Base-by-base conservation (phyloP, 2,113 vertebrate genomes). In the Butorides virescens region DNA sequence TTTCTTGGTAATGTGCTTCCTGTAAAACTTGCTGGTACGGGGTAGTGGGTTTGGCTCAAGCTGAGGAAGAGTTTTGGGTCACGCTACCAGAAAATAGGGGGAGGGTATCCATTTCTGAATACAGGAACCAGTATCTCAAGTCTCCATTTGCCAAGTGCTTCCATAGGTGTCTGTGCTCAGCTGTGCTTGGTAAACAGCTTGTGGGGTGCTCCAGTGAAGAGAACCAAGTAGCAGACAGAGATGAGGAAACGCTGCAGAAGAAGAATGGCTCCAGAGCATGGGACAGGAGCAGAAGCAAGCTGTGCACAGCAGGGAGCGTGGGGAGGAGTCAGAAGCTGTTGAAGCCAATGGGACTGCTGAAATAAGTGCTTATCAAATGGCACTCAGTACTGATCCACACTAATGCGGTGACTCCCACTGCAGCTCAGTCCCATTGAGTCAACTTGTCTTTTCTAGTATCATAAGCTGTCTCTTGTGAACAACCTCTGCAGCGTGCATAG, bases 131-230 rank as follows among this genome's bases (percentile, higher is more conserved):
- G 30, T 53, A 53, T 49, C 17, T 17, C 16, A 20, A 12, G 25
- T 76, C 39, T 86, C 25, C 3, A 0, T 79, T 50, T 92, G 36
- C 30, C 0, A 3, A 22, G 34, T 2, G 3, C 17, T 73, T 70
- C 32, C 49, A 29, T 53, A 58, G 67, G 29, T 58, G 30, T 29
- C 50, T 1, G 4, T 61, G 78, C 70, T 58, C 23, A 26, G 23
- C 37, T 88, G 47, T 86, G 70, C 56, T 90, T 56, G 55, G 25
- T 53, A 20, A 78, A 55, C 68, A 66, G 46, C 36, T 84, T 71
- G 29, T 1, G 3, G 63, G 37, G 29, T 0, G 0, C 39, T 52
- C 59, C 0, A 1, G 13, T 84, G 55, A 71, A 42, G 29, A 83
- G 39, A 82, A 34, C 25, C 26, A 47, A 20, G 17, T 29, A 47